A percentile compares a stretch with the other conserved stretches of the same genome.
These are phyloP conservation scores for Salarias fasciatus DNA, from an alignment of 2,797 vertebrate genomes.

Conservation along the genomic window DNA sequence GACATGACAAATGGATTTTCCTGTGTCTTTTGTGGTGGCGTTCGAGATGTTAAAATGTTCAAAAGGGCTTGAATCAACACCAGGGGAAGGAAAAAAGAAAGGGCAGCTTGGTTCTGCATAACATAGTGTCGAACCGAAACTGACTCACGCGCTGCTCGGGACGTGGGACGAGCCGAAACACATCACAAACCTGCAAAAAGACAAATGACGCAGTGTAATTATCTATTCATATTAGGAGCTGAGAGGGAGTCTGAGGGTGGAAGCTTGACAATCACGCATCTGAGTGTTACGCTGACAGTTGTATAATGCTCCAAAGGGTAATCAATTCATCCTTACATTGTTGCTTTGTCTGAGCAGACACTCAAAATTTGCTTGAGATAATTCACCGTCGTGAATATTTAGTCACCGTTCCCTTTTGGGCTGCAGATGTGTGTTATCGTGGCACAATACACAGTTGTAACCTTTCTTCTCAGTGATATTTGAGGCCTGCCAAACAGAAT, in stretches of 20 bases:
- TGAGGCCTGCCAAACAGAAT: constrained; percentile 3
- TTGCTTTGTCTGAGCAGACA: constrained; percentile 41
- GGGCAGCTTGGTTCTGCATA: constrained; percentile 36
- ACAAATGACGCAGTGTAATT: constrained; percentile 58
- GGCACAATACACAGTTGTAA: neutral
- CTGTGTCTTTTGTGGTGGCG: constrained; percentile 72
- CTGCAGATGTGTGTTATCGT: neutral
- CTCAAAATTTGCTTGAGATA: constrained; percentile 32
- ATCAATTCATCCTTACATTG: constrained; percentile 61
- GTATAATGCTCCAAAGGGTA: constrained; percentile 65
- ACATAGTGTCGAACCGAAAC: constrained; percentile 31
- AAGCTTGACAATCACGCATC: constrained; percentile 58
- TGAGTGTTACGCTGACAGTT: constrained; percentile 61
- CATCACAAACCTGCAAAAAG: constrained; percentile 54
- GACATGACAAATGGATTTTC: constrained; percentile 76
- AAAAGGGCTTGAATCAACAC: constrained; percentile 71
- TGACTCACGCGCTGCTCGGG: constrained; percentile 47
- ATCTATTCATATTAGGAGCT: constrained; percentile 49
- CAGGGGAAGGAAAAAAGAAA: constrained; percentile 38
- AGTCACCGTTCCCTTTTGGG: constrained; percentile 21
- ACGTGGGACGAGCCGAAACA: constrained; percentile 58
- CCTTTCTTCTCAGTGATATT: constrained; percentile 6
- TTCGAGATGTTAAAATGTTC: constrained; percentile 77
- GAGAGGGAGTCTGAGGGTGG: constrained; percentile 59
- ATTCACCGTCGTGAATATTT: constrained; percentile 29